Evolutionary conservation across 2,113 vertebrate species (phyloP), one percentile per base, ranked within the genome.

Genomic region (Harpagus bidentatus): DNA sequence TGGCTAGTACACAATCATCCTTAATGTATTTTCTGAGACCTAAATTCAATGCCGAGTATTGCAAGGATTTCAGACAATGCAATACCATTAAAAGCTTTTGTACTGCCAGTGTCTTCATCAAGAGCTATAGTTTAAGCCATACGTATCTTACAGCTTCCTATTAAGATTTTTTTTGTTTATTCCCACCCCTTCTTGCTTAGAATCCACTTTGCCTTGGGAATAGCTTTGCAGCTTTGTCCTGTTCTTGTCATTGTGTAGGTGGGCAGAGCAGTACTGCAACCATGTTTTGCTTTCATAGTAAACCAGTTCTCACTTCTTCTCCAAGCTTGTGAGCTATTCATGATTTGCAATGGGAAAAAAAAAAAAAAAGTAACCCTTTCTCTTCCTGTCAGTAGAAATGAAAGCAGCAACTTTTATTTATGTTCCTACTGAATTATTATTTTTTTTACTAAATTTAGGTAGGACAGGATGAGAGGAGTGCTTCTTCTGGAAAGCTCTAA

Each of bases 11-110:
- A 85, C 50, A 71, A 82, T 83, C n/a, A 85, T 36, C 45, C 85
- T 55, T 95, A 86, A 95, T 84, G 53, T 84, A 69, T 89, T 96
- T 97, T 62, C 79, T 96, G 69, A 92, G 66, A 93, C 89, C 96
- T 80, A 90, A 92, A 92, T 90, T 96, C 70, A 95, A 8, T 47
- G n/a, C 31, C 5, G 25, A 40, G 4, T 72, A 90, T 47, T 85
- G 15, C 38, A 92, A 92, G 69, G 77, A 82, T 94, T 88, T 96
- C 42, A 93, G 52, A 85, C 61, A 82, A 78, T 62, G 42, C 16
- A 82, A n/a, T 70, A 38, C 21, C 47, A 58, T 92, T 89, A 81
- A 91, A 91, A 93, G 48, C 31, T 93, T 84, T 86, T 92, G 40
- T 73, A 67, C 38, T 72, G 48, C 7, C 40, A 66, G 9, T 86